Evolutionary conservation across 2,888 invertebrate species (phyloP).

Genomic region (Caenorhabditis becei): DNA sequence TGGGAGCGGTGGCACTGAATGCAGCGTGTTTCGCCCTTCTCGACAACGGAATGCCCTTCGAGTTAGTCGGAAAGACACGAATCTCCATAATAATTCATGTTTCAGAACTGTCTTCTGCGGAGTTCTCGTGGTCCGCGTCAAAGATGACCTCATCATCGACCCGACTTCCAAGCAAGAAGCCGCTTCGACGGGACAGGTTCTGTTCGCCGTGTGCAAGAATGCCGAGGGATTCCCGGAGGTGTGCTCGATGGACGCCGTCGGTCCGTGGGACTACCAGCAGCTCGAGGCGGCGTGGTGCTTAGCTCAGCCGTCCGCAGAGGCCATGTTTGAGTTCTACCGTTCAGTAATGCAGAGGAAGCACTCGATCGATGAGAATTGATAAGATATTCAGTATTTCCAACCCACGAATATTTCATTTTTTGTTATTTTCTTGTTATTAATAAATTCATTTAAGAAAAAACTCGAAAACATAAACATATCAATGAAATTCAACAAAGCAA

Average conservation of each 20-base stretch:
- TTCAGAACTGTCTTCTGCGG: constrained; percentile 70
- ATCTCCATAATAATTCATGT: background rate
- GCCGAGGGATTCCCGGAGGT: constrained; percentile 39
- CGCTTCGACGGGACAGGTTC: constrained; percentile 63
- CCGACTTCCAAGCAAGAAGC: constrained; percentile 64
- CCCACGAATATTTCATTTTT: too few relatives aligned
- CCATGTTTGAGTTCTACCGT: constrained; percentile 56
- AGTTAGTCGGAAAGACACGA: constrained; percentile 27
- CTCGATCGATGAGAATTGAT: constrained; percentile 34
- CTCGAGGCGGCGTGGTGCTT: constrained; percentile 44
- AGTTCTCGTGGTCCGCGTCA: constrained; percentile 64
- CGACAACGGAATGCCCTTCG: constrained; percentile 66
- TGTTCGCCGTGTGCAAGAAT: constrained; percentile 59
- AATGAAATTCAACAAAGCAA: background rate
- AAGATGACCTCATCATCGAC: constrained; percentile 66
- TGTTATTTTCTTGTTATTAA: too few relatives aligned
- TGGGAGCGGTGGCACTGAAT: constrained; percentile 67
- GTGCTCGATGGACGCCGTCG: constrained; percentile 48
- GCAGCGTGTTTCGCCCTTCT: constrained; percentile 66
- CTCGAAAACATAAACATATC: too few relatives aligned
- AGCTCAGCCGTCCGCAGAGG: constrained; percentile 46
- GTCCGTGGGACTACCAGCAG: constrained; percentile 34
- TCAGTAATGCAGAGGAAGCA: constrained; percentile 42
- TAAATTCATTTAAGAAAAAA: too few relatives aligned
- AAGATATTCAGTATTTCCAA: too few relatives aligned